phyloP scores from a whole-genome alignment of 1,140 invertebrate species.

The Cotesia vestalis region DNA sequence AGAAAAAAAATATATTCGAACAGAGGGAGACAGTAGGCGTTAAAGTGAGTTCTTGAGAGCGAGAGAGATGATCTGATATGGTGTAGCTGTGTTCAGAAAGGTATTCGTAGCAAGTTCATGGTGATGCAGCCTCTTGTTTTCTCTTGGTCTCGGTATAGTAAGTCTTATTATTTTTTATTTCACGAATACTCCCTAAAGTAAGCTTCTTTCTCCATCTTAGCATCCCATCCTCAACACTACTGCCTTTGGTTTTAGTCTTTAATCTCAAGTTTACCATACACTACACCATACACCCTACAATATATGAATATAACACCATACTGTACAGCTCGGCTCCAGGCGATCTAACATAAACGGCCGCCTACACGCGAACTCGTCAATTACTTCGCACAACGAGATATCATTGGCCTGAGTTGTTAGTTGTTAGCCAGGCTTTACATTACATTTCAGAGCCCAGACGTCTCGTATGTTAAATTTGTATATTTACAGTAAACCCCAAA shows the following conservation, averaged over 20 bases:
- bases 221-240: constrained; percentile 34
- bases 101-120: constrained; percentile 56
- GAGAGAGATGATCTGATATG: background rate
- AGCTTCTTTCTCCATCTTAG: constrained; percentile 20
- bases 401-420: constrained; percentile 37
- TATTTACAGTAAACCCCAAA: constrained; percentile 20
- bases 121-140: constrained; percentile 48
- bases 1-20: constrained; percentile 14
- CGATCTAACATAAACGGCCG: constrained; percentile 51
- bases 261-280: background rate
- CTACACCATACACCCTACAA: background rate
- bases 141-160: constrained; percentile 19
- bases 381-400: constrained; percentile 62
- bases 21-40: constrained; percentile 16
- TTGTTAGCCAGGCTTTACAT: constrained; percentile 6
- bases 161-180: constrained; percentile 29
- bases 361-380: constrained; percentile 61
- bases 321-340: constrained; percentile 42
- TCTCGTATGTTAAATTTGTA: constrained; percentile 3
- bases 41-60: constrained; percentile 28
- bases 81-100: constrained; percentile 38
- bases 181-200: background rate
- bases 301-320: background rate
- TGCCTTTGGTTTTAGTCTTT: background rate
- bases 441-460: background rate